Evolutionary conservation across 2,888 invertebrate species (phyloP).

Genomic region (Macrophya alboannulata): DNA sequence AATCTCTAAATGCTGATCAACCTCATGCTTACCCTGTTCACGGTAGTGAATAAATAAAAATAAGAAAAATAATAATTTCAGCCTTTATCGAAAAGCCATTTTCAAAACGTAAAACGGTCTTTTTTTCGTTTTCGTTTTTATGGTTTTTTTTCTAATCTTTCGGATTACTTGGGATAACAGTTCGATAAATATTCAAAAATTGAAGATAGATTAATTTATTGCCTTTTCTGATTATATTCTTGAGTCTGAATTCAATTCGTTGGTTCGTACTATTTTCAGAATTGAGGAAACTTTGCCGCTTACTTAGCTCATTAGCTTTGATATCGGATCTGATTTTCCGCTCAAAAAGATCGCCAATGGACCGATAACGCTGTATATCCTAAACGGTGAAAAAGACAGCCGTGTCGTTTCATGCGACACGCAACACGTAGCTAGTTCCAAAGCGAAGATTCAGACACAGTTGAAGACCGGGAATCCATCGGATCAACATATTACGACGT

Average conservation of each 20-base stretch:
- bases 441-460: conserved; percentile 43
- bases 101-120: neutral
- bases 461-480: conserved; percentile 37
- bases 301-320: conserved; percentile 35
- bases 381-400: conserved; percentile 22
- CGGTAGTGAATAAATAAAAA: neutral
- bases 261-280: neutral
- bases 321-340: conserved; percentile 47
- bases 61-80: neutral
- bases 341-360: conserved; percentile 49
- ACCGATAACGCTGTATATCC: conserved; percentile 25
- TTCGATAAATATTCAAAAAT: neutral
- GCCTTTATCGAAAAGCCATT: neutral
- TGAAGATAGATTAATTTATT: neutral
- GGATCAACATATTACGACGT: conserved; percentile 48
- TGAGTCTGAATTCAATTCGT: neutral
- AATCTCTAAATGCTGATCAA: conserved; percentile 38
- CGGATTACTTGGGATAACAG: neutral
- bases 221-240: neutral
- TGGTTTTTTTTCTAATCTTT: neutral
- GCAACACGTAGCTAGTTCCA: conserved; percentile 56
- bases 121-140: too few species aligned
- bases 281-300: conserved; percentile 11
- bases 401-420: conserved; percentile 6
- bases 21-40: conserved; percentile 35